Conservation (phyloP, 2,888 invertebrate species). For the Rhingia campestris region DNA sequence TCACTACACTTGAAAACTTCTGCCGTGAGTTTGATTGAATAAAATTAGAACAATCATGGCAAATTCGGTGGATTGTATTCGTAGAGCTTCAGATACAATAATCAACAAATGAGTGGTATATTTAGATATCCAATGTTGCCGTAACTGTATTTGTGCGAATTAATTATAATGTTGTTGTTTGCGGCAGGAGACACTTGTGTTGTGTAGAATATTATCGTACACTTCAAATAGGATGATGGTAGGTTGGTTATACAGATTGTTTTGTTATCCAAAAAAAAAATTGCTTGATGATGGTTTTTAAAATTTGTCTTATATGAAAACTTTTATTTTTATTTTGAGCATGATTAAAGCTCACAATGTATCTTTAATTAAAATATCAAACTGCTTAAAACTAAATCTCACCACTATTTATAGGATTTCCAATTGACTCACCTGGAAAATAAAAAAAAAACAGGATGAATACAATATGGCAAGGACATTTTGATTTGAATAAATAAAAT, state of each 20-base stretch:
- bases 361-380: constrained; percentile 11
- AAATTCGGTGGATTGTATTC: constrained; percentile 6
- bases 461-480: background rate
- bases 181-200: too few relatives aligned
- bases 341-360: too few relatives aligned
- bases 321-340: too few relatives aligned
- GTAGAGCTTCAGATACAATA: background rate
- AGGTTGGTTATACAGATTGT: background rate
- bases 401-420: background rate
- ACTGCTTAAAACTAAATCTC: background rate
- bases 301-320: too few relatives aligned
- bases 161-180: too few relatives aligned
- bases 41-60: constrained; percentile 41
- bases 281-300: too few relatives aligned
- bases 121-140: background rate
- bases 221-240: too few relatives aligned
- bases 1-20: constrained; percentile 52
- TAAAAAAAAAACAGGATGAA: background rate
- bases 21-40: constrained; percentile 36
- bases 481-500: background rate
- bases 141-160: too few relatives aligned
- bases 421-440: background rate
- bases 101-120: background rate
- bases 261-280: background rate
- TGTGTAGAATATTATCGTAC: too few relatives aligned